Conservation (phyloP, 2,113 vertebrate species). For the Panthera tigris region DNA sequence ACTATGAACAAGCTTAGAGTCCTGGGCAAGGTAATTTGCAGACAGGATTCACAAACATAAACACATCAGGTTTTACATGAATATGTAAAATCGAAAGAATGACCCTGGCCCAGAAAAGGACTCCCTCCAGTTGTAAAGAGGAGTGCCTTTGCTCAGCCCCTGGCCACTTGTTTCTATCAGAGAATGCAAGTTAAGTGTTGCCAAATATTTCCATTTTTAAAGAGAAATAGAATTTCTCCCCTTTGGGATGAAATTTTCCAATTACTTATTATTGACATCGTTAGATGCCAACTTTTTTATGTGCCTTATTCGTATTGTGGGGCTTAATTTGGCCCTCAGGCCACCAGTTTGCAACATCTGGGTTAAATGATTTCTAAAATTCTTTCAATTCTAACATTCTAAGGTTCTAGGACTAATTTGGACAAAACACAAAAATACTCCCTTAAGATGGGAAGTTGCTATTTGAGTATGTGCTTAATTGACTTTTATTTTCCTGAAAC, state of each 20-base stretch:
- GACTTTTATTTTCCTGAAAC: not conserved
- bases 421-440: not conserved
- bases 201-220: not conserved
- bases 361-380: not conserved
- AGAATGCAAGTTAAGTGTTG: not conserved
- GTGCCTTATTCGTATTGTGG: not conserved
- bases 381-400: constrained; percentile 8
- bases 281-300: not conserved
- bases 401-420: not conserved
- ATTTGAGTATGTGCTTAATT: not conserved
- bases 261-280: not conserved
- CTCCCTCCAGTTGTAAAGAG: not conserved
- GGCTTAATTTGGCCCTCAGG: not conserved
- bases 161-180: not conserved
- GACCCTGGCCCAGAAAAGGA: not conserved
- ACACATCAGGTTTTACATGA: not conserved
- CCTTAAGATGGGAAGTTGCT: not conserved
- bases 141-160: not conserved
- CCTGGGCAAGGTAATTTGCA: not conserved
- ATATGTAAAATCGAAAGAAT: not conserved
- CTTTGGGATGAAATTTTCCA: not conserved
- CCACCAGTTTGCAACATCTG: not conserved
- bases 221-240: not conserved
- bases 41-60: not conserved
- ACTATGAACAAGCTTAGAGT: not conserved